Conservation (phyloP, 2,888 invertebrate genomes). For the Rutpela maculata region DNA sequence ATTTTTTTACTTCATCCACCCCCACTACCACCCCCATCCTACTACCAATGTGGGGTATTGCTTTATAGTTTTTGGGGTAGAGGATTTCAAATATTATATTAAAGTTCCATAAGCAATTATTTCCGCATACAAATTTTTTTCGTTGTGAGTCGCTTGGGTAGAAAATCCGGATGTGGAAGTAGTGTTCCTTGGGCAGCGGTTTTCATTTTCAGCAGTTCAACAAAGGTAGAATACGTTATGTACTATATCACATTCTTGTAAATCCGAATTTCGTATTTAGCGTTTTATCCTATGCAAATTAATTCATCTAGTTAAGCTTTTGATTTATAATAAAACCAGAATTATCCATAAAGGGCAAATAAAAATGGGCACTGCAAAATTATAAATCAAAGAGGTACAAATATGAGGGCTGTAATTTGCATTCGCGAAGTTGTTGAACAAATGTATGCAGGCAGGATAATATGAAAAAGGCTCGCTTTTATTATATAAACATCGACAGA, state of each 20-base stretch:
- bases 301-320: background rate
- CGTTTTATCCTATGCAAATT: background rate
- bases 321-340: background rate
- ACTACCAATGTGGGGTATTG: too few species aligned
- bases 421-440: background rate
- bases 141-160: too few species aligned
- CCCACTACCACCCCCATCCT: too few species aligned
- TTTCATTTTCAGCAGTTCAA: too few species aligned
- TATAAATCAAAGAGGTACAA: slow-evolving; percentile 1
- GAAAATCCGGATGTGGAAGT: too few species aligned
- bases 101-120: too few species aligned
- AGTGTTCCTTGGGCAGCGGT: too few species aligned
- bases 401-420: background rate
- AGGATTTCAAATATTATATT: too few species aligned
- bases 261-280: background rate
- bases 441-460: background rate
- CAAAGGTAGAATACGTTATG: too few species aligned
- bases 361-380: background rate
- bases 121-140: too few species aligned
- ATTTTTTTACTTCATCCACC: too few species aligned
- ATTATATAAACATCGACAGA: background rate
- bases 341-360: background rate
- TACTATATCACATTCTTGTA: background rate
- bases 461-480: background rate
- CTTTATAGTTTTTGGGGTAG: too few species aligned